Base-by-base conservation (phyloP, 2,888 invertebrate genomes). In the Crepidodera aurea region DNA sequence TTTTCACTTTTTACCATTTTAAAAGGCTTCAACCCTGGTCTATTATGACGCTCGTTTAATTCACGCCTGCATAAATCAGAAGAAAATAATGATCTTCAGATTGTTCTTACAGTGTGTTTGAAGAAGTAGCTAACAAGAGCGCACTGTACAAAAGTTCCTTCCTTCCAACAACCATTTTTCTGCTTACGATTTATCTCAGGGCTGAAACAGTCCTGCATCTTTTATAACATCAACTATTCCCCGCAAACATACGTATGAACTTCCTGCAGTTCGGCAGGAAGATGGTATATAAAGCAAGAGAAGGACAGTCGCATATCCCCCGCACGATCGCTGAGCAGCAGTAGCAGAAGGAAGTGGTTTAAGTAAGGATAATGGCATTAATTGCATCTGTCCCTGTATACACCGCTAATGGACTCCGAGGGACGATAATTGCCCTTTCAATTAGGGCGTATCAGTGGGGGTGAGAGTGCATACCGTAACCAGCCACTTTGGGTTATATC, bases 351-450 rank as follows among this genome's bases (percentile, higher is more conserved):
- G 64, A 68, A 64, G 59, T 60, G 64, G 64, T 68, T 67, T 66
- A 68, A 65, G 68, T 65, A 67, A 63, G 59, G 64, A 67, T 69
- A 71, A 71, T 69, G 64, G 68, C 71, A 71, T 73, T 74, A 74
- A 74, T 74, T 74, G 70, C 66, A 71, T 67, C 66, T 68, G 66
- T 66, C 65, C 69, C 57, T 57, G 58, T 64, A 56, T 67, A 58
- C 60, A 66, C 65, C 67, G 61, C 70, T 75, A 74, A 75, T 75
- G 73, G 73, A 72, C 64, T 62, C 64, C 58, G 67, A 71, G 73
- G 73, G 71, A 71, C 71, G 62, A 70, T 75, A 75, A 76, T 76
- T 75, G 76, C 71, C 69, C 72, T 70, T 74, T 74, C 76, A 76
- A 75, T 76, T 75, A 75, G 72, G 67, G 68, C 70, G 66, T 63